A percentile compares a stretch with the other conserved stretches of the same genome.
Evolutionary conservation across 2,797 vertebrate genomes (phyloP).

Genomic region (Schizopygopsis malacanthus): DNA sequence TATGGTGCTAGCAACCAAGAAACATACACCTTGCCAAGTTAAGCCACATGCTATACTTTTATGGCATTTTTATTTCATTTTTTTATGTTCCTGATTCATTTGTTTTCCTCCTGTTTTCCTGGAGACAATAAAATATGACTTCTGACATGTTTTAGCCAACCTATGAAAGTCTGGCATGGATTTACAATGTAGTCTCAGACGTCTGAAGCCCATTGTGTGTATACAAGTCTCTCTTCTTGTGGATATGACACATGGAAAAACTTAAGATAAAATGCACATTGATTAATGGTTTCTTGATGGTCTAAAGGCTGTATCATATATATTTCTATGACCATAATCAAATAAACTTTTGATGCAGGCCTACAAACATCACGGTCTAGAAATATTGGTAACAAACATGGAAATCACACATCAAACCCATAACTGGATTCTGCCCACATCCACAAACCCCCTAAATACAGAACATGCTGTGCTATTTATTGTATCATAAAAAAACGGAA

Average conservation of each 20-base stretch:
- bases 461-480: conserved; percentile 15
- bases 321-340: conserved; percentile 12
- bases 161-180: background rate
- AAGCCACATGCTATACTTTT: conserved; percentile 43
- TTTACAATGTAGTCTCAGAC: background rate
- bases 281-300: conserved; percentile 31
- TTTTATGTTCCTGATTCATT: conserved; percentile 42
- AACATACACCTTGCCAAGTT: conserved; percentile 35
- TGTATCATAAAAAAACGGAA: background rate
- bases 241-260: conserved; percentile 31
- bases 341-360: conserved; percentile 9
- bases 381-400: conserved; percentile 30
- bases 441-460: background rate
- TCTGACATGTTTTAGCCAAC: background rate
- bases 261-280: background rate
- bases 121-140: conserved; percentile 36
- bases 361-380: background rate
- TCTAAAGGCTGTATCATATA: conserved; percentile 12
- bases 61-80: conserved; percentile 31
- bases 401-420: background rate
- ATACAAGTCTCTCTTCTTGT: conserved; percentile 10
- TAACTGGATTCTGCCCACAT: background rate
- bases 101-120: conserved; percentile 45
- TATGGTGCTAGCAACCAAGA: conserved; percentile 47
- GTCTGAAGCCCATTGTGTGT: background rate